A percentile compares a stretch with the other conserved stretches of the same genome.
Evolutionary conservation across 2,797 vertebrate genomes (phyloP).

Genomic region (Muscicapa striata): DNA sequence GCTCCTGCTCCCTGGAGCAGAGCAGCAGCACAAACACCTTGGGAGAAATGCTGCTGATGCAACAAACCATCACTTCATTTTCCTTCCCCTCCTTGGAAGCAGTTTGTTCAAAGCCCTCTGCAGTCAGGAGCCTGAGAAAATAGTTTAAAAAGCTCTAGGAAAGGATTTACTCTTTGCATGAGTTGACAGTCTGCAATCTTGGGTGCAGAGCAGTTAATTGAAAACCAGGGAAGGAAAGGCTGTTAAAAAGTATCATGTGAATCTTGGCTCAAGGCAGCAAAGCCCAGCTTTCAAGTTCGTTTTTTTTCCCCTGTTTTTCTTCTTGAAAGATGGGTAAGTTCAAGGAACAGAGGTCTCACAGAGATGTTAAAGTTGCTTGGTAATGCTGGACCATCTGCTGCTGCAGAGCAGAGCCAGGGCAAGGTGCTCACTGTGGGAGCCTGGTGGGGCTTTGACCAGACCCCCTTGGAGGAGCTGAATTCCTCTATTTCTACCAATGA

Average conservation of each 20-base stretch:
- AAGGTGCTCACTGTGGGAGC: rapidly evolving
- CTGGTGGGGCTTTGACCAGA: not conserved
- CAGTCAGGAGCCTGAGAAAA: not conserved
- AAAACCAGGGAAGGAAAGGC: not conserved
- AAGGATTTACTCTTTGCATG: conserved; percentile 24
- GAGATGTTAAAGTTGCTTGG: not conserved
- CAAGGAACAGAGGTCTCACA: not conserved
- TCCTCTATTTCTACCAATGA: rapidly evolving
- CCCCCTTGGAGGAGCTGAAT: not conserved
- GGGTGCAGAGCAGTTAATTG: not conserved
- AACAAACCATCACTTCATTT: not conserved
- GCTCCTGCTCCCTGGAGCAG: not conserved
- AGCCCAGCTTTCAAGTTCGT: not conserved
- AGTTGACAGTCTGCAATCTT: not conserved
- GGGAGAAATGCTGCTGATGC: not conserved
- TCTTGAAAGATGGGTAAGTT: not conserved
- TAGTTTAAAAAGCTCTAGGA: not conserved
- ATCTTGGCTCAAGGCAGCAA: not conserved
- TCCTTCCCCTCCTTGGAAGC: not conserved
- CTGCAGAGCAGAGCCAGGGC: rapidly evolving
- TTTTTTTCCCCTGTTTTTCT: not conserved
- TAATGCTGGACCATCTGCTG: not conserved
- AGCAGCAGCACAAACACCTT: not conserved
- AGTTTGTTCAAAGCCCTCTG: not conserved
- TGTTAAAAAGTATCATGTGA: not conserved